Base-by-base conservation (phyloP, 2,888 invertebrate species). In the Ormyrus pomaceus region DNA sequence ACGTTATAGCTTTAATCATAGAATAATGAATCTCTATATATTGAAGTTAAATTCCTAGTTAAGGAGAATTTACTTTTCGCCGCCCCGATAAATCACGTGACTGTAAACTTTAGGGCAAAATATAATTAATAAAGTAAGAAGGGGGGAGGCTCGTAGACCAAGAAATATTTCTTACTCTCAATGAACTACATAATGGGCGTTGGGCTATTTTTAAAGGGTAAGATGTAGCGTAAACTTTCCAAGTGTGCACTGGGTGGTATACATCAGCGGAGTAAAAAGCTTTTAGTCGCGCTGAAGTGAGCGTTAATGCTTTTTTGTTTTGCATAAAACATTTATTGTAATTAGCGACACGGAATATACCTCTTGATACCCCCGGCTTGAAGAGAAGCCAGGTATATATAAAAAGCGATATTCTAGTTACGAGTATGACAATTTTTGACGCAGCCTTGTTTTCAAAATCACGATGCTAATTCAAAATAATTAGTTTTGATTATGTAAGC, bases 1-100 rank as follows among this genome's bases (percentile, higher is more conserved):
- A 55, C 10, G 56, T 69, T 69, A 55, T 69, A n/a, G 56, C n/a
- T 46, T 69, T 69, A 46, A 56, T 69, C 69, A 56, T 13, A 19
- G 13, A 46, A 48, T 58, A 48, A 19, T 13, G 59, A 59, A 46
- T 61, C 6, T 11, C 10, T 48, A 19, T 50, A 19, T 19, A 71
- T 71, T 11, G 19, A 59, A 50, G 8, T 6, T 59, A 59, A 59
- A 19, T 59, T 59, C 50, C 10, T 45, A 8, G 6, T 46, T 13
- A 58, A 46, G 8, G 48, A 56, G 46, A 53, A 13, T 56, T 55
- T 45, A 68, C 6, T 55, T 68, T 58, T 56, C 1, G 13, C 48
- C 34, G 11, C 7, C 3, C 10, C 11, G 53, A 34, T 55, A 68
- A 53, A 53, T 68, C 6, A 53, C 11, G 13, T 0, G 10, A 19